Evolutionary conservation across 2,113 vertebrate species (phyloP).

Genomic region (Heterocephalus glaber): DNA sequence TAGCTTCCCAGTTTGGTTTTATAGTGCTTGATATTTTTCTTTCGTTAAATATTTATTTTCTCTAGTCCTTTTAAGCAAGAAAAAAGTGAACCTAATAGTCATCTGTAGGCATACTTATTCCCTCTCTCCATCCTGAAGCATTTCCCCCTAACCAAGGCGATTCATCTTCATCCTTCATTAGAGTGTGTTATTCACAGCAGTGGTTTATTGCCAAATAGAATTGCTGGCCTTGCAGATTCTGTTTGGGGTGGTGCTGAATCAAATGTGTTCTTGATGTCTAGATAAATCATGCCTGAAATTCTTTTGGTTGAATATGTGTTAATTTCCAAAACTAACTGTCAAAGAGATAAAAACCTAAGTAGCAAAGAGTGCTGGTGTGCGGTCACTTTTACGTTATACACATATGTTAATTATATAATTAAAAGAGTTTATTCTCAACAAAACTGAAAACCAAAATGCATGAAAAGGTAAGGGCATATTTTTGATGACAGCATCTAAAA

Average conservation of each 20-base stretch:
- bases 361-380: not conserved
- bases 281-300: constrained; percentile 60
- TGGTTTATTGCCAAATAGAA: constrained; percentile 59
- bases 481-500: not conserved
- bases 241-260: constrained; percentile 69
- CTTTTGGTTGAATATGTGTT: constrained; percentile 61
- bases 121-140: constrained; percentile 21
- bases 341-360: not conserved
- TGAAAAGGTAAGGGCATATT: not conserved
- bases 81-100: constrained; percentile 44
- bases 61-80: not conserved
- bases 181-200: constrained; percentile 48
- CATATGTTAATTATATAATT: not conserved
- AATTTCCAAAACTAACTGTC: constrained; percentile 60
- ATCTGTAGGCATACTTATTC: constrained; percentile 45
- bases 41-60: constrained; percentile 78
- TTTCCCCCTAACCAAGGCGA: not conserved
- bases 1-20: constrained; percentile 54
- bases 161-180: constrained; percentile 75
- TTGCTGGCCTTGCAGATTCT: constrained; percentile 75
- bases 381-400: not conserved
- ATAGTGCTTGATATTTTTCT: constrained; percentile 43
- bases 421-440: not conserved
- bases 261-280: constrained; percentile 54
- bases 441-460: not conserved